These are phyloP conservation scores for Pemphigus obesinymphae DNA, from an alignment of 1,140 invertebrate genomes.

Conservation along the genomic window DNA sequence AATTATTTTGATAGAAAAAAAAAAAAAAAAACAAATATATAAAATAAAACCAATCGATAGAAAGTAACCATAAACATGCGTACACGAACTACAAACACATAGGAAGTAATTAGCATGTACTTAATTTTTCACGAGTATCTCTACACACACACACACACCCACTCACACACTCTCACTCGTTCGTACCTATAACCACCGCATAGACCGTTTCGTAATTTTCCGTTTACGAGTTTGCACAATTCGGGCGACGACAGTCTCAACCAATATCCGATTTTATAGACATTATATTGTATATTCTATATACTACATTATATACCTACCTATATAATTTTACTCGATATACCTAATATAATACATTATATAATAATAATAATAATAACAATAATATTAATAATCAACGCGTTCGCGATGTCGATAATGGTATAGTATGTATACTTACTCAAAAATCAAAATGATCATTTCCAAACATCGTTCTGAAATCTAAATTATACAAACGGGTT, in stretches of 20 bases:
- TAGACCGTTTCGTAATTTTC: constrained; percentile 4
- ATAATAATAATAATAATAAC: too few species aligned
- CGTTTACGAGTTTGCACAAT: constrained; percentile 9
- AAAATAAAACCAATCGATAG: constrained; percentile 11
- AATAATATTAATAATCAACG: too few species aligned
- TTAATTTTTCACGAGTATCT: not conserved
- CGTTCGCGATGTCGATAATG: too few species aligned
- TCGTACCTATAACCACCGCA: too few species aligned
- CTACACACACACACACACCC: too few species aligned
- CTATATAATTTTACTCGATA: too few species aligned
- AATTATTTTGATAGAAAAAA: not conserved
- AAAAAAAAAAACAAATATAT: not conserved
- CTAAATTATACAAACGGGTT: not conserved
- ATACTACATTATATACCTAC: too few species aligned
- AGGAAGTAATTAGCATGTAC: constrained; percentile 18
- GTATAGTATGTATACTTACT: constrained; percentile 1
- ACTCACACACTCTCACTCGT: too few species aligned
- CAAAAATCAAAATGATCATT: not conserved
- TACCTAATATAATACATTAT: too few species aligned
- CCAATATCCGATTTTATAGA: not conserved
- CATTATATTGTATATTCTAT: not conserved
- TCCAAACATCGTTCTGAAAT: not conserved
- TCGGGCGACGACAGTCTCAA: not conserved
- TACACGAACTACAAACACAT: not conserved
- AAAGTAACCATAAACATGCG: not conserved